phyloP scores from a whole-genome alignment of 1,140 invertebrate genomes.

The Drosophila kikkawai region DNA sequence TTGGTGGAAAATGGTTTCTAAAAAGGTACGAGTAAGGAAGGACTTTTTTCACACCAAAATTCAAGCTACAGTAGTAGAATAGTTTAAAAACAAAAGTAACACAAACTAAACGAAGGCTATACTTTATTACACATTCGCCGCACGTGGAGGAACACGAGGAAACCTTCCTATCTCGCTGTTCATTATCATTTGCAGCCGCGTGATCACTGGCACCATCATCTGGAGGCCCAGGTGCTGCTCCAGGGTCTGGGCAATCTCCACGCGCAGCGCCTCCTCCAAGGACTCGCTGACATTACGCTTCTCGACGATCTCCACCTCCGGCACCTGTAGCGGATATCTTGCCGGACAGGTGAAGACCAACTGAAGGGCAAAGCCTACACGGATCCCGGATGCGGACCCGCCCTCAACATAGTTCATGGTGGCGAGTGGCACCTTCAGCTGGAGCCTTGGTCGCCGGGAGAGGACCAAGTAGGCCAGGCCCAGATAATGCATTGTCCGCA shows the following conservation, averaged over 20 bases:
- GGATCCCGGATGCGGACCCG: conserved; percentile 12
- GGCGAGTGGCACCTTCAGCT: conserved; percentile 56
- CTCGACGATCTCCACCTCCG: conserved; percentile 56
- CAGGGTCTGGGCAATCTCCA: conserved; percentile 49
- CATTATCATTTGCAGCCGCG: conserved; percentile 57
- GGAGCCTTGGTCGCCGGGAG: conserved; percentile 37
- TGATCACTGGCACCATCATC: conserved; percentile 70
- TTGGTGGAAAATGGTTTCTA: background rate
- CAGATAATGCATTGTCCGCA: conserved; percentile 65
- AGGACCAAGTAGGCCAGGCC: conserved; percentile 63
- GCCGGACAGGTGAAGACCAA: conserved; percentile 59
- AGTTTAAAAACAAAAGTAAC: background rate
- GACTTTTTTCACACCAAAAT: background rate
- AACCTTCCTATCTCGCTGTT: conserved; percentile 37
- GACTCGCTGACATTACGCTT: conserved; percentile 55
- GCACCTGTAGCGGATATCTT: conserved; percentile 54
- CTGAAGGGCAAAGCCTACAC: conserved; percentile 51
- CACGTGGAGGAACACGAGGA: conserved; percentile 1
- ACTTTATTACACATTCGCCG: background rate
- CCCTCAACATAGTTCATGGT: conserved; percentile 53
- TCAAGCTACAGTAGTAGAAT: background rate
- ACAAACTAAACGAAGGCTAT: background rate
- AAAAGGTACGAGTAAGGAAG: background rate
- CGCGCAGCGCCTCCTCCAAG: conserved; percentile 41
- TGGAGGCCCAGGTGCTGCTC: conserved; percentile 63